Evolutionary conservation across 2,888 invertebrate species (phyloP), one percentile per base, ranked within the genome.

Genomic region (Anaspis maculata): DNA sequence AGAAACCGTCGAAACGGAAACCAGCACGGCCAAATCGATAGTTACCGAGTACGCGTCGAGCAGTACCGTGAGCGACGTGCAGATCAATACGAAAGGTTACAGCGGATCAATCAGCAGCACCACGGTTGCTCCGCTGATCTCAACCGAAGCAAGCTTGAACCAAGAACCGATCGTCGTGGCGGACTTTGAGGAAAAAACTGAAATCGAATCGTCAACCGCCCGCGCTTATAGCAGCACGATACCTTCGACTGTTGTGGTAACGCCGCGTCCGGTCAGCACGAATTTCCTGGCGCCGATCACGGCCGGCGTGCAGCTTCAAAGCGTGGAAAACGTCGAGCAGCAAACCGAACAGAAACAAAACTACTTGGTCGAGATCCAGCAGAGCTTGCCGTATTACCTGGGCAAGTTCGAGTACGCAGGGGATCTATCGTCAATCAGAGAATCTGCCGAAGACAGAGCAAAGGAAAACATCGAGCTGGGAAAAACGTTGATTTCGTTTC

Each of bases 281-380:
- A 72, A 70, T 25, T 74, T 74, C 52, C 61, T 77, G 34, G 72
- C 75, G 1, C 76, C 77, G 7, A 70, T 77, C 15, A 76, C 73
- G 13, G 76, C 76, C 9, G 77, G 74, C 15, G 54, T 76, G 12
- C 67, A 71, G 48, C 51, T 77, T 14, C 62, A 73, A 13, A 72
- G 69, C 41, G 54, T 48, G n/a, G 54, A 56, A 34, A 28, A 32
- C 31, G 19, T 56, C 12, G 61, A 68, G 2, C 67, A 69, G 29
- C n/a, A 5, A 7, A 10, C 10, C 12, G 11, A 9, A 3, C 25
- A 25, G 10, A 65, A 66, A 4, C 24, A 5, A 27, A 65, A 60
- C 36, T 67, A 66, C 1, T 59, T 69, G 19, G 77, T 81, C 1
- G 78, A 81, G 62, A 61, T 82, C 3, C 79, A 80, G 49, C 69